Evolutionary conservation across 2,797 vertebrate species (phyloP).

Genomic region (Hypotaenidia philippensis): DNA sequence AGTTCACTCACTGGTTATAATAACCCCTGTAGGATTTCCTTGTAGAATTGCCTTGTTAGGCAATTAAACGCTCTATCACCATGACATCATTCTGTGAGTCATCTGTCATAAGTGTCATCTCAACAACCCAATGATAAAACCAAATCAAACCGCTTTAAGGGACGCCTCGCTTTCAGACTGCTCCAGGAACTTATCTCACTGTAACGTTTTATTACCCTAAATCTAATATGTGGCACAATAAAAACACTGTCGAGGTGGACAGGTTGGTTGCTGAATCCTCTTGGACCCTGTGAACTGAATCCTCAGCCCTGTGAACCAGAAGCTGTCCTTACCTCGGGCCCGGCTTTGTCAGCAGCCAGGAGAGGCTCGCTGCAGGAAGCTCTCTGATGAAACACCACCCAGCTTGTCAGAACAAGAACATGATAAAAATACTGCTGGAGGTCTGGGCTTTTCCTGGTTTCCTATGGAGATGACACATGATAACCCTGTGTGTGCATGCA

Average conservation of each 20-base stretch:
- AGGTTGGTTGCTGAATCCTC: not conserved
- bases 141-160: constrained; percentile 1
- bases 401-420: not conserved
- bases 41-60: not conserved
- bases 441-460: not conserved
- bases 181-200: not conserved
- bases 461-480: not conserved
- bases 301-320: not conserved
- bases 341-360: not conserved
- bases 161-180: not conserved
- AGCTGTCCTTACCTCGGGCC: not conserved
- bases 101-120: not conserved
- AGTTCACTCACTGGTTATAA: not conserved
- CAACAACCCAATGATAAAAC: not conserved
- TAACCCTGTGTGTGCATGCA: not conserved
- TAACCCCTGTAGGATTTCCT: not conserved
- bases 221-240: not conserved
- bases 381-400: not conserved
- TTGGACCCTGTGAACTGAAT: not conserved
- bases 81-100: not conserved
- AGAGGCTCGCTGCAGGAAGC: not conserved
- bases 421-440: not conserved
- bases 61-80: constrained; percentile 26
- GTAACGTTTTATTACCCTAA: not conserved
- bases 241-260: not conserved